Conservation (phyloP, 2,888 invertebrate species). For the Scaptomyza parva region DNA sequence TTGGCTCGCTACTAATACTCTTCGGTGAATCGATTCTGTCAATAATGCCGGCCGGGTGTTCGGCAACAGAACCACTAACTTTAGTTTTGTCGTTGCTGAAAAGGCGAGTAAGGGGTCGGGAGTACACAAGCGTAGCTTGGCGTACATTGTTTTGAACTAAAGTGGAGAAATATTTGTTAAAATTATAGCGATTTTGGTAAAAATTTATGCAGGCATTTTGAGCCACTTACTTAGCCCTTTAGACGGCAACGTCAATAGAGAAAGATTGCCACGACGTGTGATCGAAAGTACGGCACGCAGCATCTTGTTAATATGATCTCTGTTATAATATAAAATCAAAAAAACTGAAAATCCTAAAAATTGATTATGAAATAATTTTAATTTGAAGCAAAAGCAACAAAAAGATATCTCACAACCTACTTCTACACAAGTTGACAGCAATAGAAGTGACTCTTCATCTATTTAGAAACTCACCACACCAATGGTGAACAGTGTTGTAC, state of each 20-base stretch:
- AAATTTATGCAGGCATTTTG: background rate
- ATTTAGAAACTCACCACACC: slow-evolving; percentile 21
- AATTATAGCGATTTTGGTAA: background rate
- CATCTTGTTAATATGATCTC: slow-evolving; percentile 28
- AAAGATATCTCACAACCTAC: slow-evolving; percentile 8
- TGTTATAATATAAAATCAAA: slow-evolving; percentile 24
- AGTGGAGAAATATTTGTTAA: background rate
- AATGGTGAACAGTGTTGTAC: slow-evolving; percentile 32
- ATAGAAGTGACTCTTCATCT: slow-evolving; percentile 15
- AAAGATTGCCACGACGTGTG: slow-evolving; percentile 23
- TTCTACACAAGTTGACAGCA: slow-evolving; percentile 43
- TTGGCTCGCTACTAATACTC: slow-evolving; percentile 3
- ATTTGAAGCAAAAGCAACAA: background rate
- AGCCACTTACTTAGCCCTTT: slow-evolving; percentile 34
- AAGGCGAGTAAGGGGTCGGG: slow-evolving; percentile 31
- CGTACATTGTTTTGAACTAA: slow-evolving; percentile 9
- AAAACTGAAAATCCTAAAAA: slow-evolving; percentile 28
- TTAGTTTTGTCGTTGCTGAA: slow-evolving; percentile 31
- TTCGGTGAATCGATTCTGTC: slow-evolving; percentile 17
- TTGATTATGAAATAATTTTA: slow-evolving; percentile 18
- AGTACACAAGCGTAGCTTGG: background rate
- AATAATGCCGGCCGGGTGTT: slow-evolving; percentile 25
- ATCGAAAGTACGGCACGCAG: slow-evolving; percentile 30
- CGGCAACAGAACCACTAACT: slow-evolving; percentile 20
- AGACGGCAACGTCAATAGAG: slow-evolving; percentile 2